These are phyloP conservation scores for Tapirus terrestris DNA, from an alignment of 2,113 vertebrate species.

Conservation along the genomic window DNA sequence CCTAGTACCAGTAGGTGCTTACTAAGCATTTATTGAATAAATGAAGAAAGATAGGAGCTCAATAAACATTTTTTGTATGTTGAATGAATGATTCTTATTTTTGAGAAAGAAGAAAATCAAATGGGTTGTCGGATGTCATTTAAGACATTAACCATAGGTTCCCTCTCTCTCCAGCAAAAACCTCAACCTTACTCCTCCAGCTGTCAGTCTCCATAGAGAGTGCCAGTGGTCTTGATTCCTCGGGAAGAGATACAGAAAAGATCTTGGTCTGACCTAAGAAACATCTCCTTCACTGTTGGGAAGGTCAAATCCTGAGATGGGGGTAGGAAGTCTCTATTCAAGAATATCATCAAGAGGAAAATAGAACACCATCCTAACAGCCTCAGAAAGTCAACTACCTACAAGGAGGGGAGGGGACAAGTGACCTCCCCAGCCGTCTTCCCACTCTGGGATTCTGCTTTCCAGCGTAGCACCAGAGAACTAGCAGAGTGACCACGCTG, in stretches of 20 bases:
- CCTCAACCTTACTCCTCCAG: background rate
- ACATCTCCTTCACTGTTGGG: background rate
- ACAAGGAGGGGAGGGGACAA: background rate
- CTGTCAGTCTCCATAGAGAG: background rate
- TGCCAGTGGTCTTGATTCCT: background rate
- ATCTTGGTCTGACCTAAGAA: slow-evolving; percentile 11
- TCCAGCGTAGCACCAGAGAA: background rate
- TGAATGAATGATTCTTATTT: slow-evolving; percentile 48
- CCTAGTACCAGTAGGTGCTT: background rate
- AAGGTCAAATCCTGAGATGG: slow-evolving; percentile 23
- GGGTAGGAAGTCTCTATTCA: background rate
- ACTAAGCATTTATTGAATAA: slow-evolving; percentile 26
- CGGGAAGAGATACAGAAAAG: background rate
- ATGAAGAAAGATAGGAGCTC: slow-evolving; percentile 18
- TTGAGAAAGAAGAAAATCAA: slow-evolving; percentile 58
- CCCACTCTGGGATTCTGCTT: slow-evolving; percentile 31
- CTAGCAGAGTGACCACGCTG: background rate
- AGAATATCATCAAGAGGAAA: slow-evolving; percentile 37
- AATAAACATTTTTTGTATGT: background rate
- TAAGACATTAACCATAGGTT: background rate
- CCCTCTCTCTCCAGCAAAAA: background rate
- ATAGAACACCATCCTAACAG: background rate
- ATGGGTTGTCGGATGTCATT: background rate
- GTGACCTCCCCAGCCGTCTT: background rate
- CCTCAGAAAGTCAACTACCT: slow-evolving; percentile 46